Conservation (phyloP, 2,888 invertebrate species). For the Papilio protenor region DNA sequence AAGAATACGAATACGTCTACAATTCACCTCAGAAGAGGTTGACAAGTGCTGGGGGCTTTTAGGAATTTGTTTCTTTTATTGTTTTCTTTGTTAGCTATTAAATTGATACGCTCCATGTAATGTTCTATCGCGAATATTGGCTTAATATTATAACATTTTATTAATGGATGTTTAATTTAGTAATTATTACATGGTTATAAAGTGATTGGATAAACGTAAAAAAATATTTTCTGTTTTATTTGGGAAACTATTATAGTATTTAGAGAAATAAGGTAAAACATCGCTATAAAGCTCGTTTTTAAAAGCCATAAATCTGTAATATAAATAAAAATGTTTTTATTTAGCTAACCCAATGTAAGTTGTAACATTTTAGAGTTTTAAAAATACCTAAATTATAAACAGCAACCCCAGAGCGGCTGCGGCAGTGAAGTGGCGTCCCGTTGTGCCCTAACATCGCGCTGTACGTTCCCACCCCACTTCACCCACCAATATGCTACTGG, state of each 20-base stretch:
- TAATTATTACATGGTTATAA: no score
- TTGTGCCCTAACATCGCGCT: conserved; percentile 70
- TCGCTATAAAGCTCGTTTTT: no score
- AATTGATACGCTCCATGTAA: conserved; percentile 45
- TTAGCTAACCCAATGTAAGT: background rate
- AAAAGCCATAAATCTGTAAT: background rate
- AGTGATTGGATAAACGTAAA: no score
- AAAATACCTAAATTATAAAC: conserved; percentile 55
- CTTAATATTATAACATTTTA: background rate
- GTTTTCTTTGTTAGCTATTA: conserved; percentile 69
- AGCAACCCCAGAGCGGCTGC: conserved; percentile 55
- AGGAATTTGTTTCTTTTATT: conserved; percentile 56
- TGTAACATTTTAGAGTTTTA: conserved; percentile 48
- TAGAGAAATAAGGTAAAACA: no score
- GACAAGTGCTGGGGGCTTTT: conserved; percentile 61
- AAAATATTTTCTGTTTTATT: no score
- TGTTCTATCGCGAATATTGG: background rate
- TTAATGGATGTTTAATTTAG: background rate
- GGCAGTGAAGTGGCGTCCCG: conserved; percentile 73
- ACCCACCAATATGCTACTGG: conserved; percentile 60
- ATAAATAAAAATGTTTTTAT: no score
- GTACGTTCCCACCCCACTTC: conserved; percentile 77
- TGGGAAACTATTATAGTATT: no score
- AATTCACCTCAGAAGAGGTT: conserved; percentile 62
- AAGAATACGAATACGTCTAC: conserved; percentile 62